Conservation (phyloP, 2,113 vertebrate genomes). For the Glareola pratincola region DNA sequence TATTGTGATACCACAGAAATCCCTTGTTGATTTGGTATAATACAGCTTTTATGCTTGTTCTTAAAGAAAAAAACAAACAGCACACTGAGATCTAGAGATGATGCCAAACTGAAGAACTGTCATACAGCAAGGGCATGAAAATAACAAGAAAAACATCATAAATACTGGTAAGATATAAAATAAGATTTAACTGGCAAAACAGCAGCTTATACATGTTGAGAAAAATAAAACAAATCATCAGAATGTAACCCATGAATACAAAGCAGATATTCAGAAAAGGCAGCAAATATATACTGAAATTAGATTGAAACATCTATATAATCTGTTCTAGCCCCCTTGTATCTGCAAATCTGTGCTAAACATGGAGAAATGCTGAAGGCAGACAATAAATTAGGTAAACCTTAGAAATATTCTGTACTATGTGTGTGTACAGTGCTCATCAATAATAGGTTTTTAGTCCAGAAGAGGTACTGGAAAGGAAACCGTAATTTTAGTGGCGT, state of each 20-base stretch:
- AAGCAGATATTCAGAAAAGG: neutral
- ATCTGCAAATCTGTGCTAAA: neutral
- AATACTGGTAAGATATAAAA: neutral
- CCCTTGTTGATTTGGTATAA: neutral
- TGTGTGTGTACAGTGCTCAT: neutral
- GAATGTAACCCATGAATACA: neutral
- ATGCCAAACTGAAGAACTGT: neutral
- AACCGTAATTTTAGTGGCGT: neutral
- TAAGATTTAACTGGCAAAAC: neutral
- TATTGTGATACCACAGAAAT: neutral
- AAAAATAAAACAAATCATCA: conserved; percentile 1
- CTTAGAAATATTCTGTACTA: neutral
- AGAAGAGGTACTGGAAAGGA: neutral
- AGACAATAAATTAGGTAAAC: neutral
- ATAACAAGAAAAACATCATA: neutral
- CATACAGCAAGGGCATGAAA: neutral
- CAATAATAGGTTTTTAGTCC: neutral
- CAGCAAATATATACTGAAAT: neutral
- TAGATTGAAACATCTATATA: neutral
- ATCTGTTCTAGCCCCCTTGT: neutral
- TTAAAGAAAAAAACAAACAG: neutral
- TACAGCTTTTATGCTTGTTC: neutral
- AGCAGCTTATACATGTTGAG: neutral
- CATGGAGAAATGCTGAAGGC: neutral
- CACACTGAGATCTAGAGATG: neutral